Conservation (phyloP, 2,797 vertebrate species). For the Myripristis jacobus region DNA sequence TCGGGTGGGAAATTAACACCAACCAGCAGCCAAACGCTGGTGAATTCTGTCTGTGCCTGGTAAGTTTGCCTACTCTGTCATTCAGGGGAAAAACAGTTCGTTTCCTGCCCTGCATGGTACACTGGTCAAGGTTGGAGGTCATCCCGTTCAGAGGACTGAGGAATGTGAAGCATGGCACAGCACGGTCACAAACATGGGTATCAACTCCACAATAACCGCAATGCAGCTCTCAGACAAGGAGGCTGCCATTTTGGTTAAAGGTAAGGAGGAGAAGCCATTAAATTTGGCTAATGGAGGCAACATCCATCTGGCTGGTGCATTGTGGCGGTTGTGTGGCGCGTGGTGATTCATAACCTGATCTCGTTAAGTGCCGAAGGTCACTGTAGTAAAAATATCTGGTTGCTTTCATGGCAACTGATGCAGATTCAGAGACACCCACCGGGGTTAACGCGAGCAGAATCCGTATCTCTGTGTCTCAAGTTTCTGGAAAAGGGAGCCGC, state of each 20-base stretch:
- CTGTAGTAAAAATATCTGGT: conserved; percentile 20
- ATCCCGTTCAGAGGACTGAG: conserved; percentile 68
- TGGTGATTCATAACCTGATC: neutral
- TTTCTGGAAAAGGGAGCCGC: conserved; percentile 28
- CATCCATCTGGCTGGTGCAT: conserved; percentile 10
- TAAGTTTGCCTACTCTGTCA: conserved; percentile 54
- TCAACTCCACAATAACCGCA: conserved; percentile 40
- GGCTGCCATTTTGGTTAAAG: conserved; percentile 54
- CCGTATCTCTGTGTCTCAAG: conserved; percentile 6
- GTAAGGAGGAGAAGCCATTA: conserved; percentile 38
- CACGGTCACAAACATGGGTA: conserved; percentile 48
- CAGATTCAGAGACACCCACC: conserved; percentile 28
- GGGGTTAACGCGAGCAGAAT: conserved; percentile 20
- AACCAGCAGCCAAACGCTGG: conserved; percentile 42
- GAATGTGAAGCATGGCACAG: conserved; percentile 66
- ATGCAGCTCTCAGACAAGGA: conserved; percentile 43
- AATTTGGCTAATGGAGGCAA: conserved; percentile 22
- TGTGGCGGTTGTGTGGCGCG: neutral
- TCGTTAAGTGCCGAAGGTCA: conserved; percentile 16
- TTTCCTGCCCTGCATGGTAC: conserved; percentile 69
- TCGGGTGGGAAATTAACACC: conserved; percentile 64
- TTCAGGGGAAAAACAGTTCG: conserved; percentile 58
- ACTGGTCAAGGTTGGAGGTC: conserved; percentile 74
- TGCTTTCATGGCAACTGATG: conserved; percentile 29
- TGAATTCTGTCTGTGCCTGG: conserved; percentile 39